phyloP scores from a whole-genome alignment of 2,797 vertebrate species.

The Helostoma temminkii region DNA sequence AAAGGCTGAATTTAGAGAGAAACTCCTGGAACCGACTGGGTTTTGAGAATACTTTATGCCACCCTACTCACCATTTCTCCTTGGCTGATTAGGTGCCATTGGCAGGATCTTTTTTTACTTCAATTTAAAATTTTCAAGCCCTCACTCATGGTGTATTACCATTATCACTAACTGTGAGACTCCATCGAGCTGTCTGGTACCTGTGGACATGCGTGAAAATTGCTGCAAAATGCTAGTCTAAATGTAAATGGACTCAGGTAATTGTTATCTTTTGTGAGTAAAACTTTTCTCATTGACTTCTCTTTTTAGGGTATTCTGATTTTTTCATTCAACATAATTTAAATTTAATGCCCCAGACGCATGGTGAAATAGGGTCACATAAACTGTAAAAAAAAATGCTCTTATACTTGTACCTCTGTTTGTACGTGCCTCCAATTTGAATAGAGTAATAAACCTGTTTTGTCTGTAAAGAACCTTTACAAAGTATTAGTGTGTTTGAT shows the following conservation, averaged over 20 bases:
- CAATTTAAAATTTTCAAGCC: slow-evolving; percentile 75
- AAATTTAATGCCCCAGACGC: slow-evolving; percentile 62
- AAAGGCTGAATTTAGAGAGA: slow-evolving; percentile 25
- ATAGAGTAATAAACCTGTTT: slow-evolving; percentile 42
- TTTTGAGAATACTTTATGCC: slow-evolving; percentile 41
- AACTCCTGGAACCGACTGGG: slow-evolving; percentile 25
- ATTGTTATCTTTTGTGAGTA: slow-evolving; percentile 81
- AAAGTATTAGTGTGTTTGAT: slow-evolving; percentile 49
- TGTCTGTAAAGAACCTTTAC: slow-evolving; percentile 42
- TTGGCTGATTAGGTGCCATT: slow-evolving; percentile 71
- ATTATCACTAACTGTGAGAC: slow-evolving; percentile 77
- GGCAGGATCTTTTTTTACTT: slow-evolving; percentile 69
- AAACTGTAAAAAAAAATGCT: slow-evolving; percentile 48
- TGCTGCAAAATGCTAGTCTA: slow-evolving; percentile 81
- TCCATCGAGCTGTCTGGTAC: slow-evolving; percentile 76
- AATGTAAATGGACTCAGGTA: slow-evolving; percentile 85
- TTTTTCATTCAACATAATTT: slow-evolving; percentile 66
- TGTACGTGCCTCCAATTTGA: slow-evolving; percentile 34
- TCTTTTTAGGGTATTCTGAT: slow-evolving; percentile 66
- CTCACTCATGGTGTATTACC: slow-evolving; percentile 69
- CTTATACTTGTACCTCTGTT: slow-evolving; percentile 45
- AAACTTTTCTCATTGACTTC: slow-evolving; percentile 76
- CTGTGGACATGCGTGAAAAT: slow-evolving; percentile 80
- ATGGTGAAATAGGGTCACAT: slow-evolving; percentile 53
- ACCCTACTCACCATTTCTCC: slow-evolving; percentile 49